Evolutionary conservation across 2,888 invertebrate species (phyloP).

Genomic region (Patella ulyssiponensis): DNA sequence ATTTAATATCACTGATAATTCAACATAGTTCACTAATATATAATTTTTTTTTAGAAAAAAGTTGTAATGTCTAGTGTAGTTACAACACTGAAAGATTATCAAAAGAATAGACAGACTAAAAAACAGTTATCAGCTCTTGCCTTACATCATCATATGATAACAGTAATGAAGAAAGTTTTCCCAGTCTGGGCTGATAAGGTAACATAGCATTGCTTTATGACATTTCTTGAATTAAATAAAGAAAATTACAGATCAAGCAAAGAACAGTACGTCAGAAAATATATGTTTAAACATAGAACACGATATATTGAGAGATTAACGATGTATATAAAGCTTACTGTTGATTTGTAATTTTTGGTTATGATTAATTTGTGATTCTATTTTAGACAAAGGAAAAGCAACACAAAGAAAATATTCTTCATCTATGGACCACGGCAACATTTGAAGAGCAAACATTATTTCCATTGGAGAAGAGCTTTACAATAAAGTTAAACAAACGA

Average conservation of each 20-base stretch:
- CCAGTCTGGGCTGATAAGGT: conserved; percentile 59
- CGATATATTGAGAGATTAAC: no score
- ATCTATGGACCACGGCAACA: conserved; percentile 57
- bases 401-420: conserved; percentile 50
- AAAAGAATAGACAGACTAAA: conserved; percentile 46
- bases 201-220: not conserved
- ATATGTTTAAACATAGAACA: no score
- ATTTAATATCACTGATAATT: no score
- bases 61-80: conserved; percentile 46
- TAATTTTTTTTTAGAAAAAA: conserved; percentile 40
- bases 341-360: not conserved
- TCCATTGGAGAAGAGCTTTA: conserved; percentile 50
- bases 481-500: conserved; percentile 42
- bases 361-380: not conserved
- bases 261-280: no score
- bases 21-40: not conserved
- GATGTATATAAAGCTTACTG: not conserved
- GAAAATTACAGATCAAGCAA: no score
- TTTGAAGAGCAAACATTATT: conserved; percentile 50
- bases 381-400: conserved; percentile 50
- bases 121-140: conserved; percentile 45
- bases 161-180: conserved; percentile 48
- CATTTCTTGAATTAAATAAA: no score
- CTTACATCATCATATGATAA: conserved; percentile 41
- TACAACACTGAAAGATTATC: conserved; percentile 44